Evolutionary conservation across 2,797 vertebrate genomes (phyloP).

Genomic region (Takifugu rubripes): DNA sequence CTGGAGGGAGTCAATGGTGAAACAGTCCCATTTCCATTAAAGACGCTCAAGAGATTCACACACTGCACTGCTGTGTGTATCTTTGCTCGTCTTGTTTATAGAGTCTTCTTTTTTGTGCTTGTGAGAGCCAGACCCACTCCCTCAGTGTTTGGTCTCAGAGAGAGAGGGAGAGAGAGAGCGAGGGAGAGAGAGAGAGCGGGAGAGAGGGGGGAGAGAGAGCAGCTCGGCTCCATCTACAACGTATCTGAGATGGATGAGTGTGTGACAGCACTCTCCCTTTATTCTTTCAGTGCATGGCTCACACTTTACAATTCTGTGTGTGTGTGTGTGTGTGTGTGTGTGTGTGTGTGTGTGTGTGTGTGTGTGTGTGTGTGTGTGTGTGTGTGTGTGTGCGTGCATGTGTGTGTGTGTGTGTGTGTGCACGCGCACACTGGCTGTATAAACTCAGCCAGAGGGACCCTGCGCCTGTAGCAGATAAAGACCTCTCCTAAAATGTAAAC

Average conservation of each 20-base stretch:
- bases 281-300: slow-evolving; percentile 60
- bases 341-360: slow-evolving; percentile 22
- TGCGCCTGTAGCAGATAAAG: slow-evolving; percentile 76
- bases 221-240: slow-evolving; percentile 50
- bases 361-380: slow-evolving; percentile 16
- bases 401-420: slow-evolving; percentile 29
- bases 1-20: slow-evolving; percentile 15
- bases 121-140: slow-evolving; percentile 44
- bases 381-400: slow-evolving; percentile 36
- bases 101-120: slow-evolving; percentile 23
- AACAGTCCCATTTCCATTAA: slow-evolving; percentile 2
- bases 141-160: slow-evolving; percentile 50
- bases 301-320: slow-evolving; percentile 7
- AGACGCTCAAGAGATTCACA: too few relatives aligned
- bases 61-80: slow-evolving; percentile 23
- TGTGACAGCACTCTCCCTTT: slow-evolving; percentile 75
- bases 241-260: slow-evolving; percentile 70
- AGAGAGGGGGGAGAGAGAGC: slow-evolving; percentile 28
- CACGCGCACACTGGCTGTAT: slow-evolving; percentile 58
- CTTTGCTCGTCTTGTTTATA: slow-evolving; percentile 41
- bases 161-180: slow-evolving; percentile 8
- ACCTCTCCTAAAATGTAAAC: slow-evolving; percentile 80
- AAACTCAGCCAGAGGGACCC: slow-evolving; percentile 75
- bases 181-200: too few relatives aligned
- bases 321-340: slow-evolving; percentile 20